Evolutionary conservation across 2,888 invertebrate genomes (phyloP).

Genomic region (Zaprionus lineosus): DNA sequence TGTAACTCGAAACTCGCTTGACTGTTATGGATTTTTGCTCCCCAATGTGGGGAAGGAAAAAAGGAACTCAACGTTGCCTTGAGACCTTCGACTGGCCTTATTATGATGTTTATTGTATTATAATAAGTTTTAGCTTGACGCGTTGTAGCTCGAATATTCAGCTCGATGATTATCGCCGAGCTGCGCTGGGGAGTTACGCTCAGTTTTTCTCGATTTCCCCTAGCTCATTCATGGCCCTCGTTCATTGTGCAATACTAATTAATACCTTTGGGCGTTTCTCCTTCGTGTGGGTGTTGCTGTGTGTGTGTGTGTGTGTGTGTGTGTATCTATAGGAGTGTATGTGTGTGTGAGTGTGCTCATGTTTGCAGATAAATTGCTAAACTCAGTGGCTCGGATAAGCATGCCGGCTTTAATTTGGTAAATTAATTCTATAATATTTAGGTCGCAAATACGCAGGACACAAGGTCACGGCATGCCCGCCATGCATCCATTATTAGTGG

Average conservation of each 20-base stretch:
- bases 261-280: conserved; percentile 64
- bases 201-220: not conserved
- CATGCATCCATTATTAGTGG: conserved; percentile 6
- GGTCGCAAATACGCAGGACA: conserved; percentile 47
- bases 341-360: conserved; percentile 35
- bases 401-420: conserved; percentile 72
- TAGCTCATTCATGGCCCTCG: not conserved
- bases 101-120: conserved; percentile 48
- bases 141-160: conserved; percentile 26
- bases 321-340: conserved; percentile 15
- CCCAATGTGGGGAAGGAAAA: too few species aligned
- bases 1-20: conserved; percentile 34
- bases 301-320: conserved; percentile 6
- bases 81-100: conserved; percentile 9
- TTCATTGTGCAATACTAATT: conserved; percentile 61
- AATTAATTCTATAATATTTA: conserved; percentile 74
- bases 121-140: conserved; percentile 56
- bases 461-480: conserved; percentile 40
- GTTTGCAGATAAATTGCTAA: conserved; percentile 63
- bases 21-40: conserved; percentile 56
- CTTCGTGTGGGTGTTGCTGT: conserved; percentile 3
- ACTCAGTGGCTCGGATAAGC: conserved; percentile 74
- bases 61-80: too few species aligned
- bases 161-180: conserved; percentile 22
- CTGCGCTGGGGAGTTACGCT: conserved; percentile 5